Percentiles rank a stretch among this genome's conserved stretches.
Evolutionary conservation across 2,797 vertebrate species (phyloP).

Genomic region (Chrosomus eos): DNA sequence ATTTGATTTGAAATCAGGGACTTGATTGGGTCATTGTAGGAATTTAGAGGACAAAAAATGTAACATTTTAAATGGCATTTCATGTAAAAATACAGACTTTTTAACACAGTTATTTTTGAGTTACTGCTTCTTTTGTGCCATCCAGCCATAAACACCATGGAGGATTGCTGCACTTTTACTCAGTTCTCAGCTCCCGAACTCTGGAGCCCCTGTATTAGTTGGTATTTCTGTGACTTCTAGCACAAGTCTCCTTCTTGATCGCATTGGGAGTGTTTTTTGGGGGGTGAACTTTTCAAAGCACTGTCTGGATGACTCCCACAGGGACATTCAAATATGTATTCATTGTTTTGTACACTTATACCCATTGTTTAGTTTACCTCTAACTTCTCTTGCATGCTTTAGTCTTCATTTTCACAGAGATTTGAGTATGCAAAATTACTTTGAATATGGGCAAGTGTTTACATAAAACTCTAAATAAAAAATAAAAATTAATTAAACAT

Average conservation of each 20-base stretch:
- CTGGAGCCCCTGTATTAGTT: not conserved
- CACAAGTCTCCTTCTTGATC: not conserved
- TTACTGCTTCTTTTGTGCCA: conserved; percentile 18
- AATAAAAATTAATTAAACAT: not conserved
- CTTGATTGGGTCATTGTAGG: not conserved
- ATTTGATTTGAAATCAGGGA: not conserved
- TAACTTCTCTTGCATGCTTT: not conserved
- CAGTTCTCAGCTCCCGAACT: conserved; percentile 8
- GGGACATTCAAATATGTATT: conserved; percentile 19
- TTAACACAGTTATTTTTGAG: conserved; percentile 13
- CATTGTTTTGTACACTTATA: conserved; percentile 9
- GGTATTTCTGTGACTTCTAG: not conserved
- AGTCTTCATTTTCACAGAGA: conserved; percentile 4
- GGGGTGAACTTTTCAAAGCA: not conserved
- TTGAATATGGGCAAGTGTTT: not conserved
- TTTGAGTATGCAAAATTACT: not conserved
- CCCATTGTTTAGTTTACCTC: conserved; percentile 7
- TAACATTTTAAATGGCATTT: not conserved
- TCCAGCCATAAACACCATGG: not conserved
- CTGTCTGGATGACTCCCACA: conserved; percentile 23
- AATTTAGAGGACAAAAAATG: not conserved
- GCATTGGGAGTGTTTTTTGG: not conserved
- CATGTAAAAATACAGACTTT: not conserved
- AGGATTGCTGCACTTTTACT: not conserved
- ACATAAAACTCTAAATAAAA: not conserved